phyloP scores from a whole-genome alignment of 2,888 invertebrate genomes.

The Tenthredo mesomela region DNA sequence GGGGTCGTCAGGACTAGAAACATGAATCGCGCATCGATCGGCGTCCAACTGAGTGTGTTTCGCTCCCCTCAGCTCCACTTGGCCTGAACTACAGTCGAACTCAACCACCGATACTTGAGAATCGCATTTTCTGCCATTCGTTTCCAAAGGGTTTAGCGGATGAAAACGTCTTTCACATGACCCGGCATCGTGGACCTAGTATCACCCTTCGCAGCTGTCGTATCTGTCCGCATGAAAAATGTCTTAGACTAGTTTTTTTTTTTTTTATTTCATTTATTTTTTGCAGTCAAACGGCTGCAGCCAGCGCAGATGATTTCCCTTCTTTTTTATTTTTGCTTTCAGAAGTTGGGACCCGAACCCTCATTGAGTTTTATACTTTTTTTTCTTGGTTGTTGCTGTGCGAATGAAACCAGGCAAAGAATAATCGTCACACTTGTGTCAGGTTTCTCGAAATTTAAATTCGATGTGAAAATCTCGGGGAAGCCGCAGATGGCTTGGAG shows the following conservation, averaged over 20 bases:
- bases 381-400: background rate
- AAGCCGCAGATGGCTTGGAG: background rate
- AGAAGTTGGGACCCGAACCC: background rate
- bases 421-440: background rate
- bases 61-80: conserved; percentile 31
- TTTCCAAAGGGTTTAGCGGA: background rate
- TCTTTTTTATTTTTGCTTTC: background rate
- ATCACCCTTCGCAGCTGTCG: background rate
- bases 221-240: background rate
- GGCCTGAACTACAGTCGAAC: conserved; percentile 21
- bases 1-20: conserved; percentile 55
- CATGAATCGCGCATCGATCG: conserved; percentile 70
- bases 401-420: background rate
- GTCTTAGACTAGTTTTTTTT: background rate
- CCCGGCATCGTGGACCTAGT: background rate
- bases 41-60: conserved; percentile 58
- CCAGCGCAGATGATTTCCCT: background rate
- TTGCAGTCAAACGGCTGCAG: background rate
- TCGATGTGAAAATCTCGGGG: background rate
- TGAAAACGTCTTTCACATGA: conserved; percentile 17
- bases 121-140: conserved; percentile 42
- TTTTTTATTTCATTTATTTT: background rate
- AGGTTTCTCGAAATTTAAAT: background rate
- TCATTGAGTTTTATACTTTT: background rate
- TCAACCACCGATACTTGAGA: conserved; percentile 37